Percentiles rank a stretch among this genome's conserved stretches.
Conservation (phyloP, 2,888 invertebrate genomes). For the Folsomia manolachei region DNA sequence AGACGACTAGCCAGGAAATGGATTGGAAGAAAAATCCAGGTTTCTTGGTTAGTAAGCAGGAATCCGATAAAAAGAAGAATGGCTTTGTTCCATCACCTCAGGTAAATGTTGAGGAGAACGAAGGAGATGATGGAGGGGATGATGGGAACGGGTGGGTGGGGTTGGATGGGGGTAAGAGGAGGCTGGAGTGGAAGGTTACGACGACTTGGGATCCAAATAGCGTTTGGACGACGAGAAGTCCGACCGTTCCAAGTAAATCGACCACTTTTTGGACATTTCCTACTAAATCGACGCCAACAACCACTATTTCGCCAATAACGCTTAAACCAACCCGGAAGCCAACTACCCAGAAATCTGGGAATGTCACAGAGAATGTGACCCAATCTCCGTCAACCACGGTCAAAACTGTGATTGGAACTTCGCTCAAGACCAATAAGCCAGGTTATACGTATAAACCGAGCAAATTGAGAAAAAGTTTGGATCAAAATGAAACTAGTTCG, state of each 20-base stretch:
- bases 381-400: neutral
- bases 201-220: too few relatives aligned
- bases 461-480: neutral
- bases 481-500: neutral
- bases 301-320: neutral
- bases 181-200: neutral
- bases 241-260: neutral
- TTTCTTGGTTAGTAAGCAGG: too few relatives aligned
- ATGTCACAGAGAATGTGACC: too few relatives aligned
- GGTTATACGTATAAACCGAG: neutral
- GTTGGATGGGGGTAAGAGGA: neutral
- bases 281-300: neutral
- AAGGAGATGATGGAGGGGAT: neutral
- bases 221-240: too few relatives aligned
- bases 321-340: neutral
- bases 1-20: neutral
- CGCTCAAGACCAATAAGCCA: neutral
- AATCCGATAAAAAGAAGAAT: neutral
- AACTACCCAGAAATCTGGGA: neutral
- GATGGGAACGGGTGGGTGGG: neutral
- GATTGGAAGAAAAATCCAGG: neutral
- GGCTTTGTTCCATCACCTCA: neutral
- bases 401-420: neutral
- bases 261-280: neutral
- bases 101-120: neutral